Conservation (phyloP, 2,113 vertebrate species). For the Ranitomeya imitator region DNA sequence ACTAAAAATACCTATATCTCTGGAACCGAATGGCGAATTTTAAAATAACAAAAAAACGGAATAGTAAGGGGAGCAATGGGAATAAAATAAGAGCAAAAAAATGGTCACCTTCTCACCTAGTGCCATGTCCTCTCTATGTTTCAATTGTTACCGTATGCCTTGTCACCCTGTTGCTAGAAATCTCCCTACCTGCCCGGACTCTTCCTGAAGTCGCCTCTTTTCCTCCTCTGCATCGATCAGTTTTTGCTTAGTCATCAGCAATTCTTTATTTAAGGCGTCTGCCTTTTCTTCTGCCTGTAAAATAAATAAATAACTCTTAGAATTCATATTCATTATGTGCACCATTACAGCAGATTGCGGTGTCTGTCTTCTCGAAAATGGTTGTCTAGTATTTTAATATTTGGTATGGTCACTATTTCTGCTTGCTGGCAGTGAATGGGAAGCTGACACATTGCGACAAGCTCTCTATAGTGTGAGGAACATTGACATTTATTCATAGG, state of each 20-base stretch:
- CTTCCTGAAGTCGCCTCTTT: constrained; percentile 91
- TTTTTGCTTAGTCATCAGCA: constrained; percentile 98
- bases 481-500: no score
- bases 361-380: neutral
- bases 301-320: neutral
- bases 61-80: no score
- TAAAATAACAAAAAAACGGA: no score
- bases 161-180: no score
- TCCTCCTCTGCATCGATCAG: constrained; percentile 95
- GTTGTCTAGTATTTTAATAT: no score
- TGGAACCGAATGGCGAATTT: no score
- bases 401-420: neutral
- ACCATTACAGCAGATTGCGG: neutral
- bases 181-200: constrained; percentile 86
- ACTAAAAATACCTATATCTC: no score
- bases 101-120: no score
- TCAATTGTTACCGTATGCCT: no score
- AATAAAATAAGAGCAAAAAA: no score
- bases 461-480: no score
- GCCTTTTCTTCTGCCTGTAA: constrained; percentile 95
- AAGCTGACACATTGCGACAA: neutral
- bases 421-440: neutral
- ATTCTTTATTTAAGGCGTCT: constrained; percentile 95
- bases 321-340: neutral
- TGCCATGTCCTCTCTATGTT: no score